phyloP scores from a whole-genome alignment of 2,888 invertebrate genomes.

The Thereva unica region DNA sequence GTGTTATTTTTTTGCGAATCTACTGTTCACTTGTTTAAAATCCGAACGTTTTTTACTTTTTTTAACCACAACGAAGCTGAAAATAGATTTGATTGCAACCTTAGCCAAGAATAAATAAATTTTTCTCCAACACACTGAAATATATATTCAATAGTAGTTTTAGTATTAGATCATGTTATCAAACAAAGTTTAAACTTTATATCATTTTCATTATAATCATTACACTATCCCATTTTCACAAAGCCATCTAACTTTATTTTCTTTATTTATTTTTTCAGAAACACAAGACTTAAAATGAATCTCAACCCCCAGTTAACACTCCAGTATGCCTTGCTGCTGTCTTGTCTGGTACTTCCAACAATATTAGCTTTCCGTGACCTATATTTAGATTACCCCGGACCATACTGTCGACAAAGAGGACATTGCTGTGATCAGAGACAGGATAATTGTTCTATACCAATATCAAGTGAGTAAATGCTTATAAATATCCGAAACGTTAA shows the following conservation, averaged over 20 bases:
- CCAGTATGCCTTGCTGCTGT: slow-evolving; percentile 24
- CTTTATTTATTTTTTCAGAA: slow-evolving; percentile 33
- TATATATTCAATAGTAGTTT: no score
- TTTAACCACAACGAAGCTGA: no score
- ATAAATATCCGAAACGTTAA: background rate
- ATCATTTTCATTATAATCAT: no score
- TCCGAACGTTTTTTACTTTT: no score
- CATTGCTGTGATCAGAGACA: slow-evolving; percentile 75
- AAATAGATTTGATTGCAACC: no score
- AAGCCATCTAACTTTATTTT: background rate
- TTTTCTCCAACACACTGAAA: no score
- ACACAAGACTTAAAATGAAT: slow-evolving; percentile 38
- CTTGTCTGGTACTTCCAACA: slow-evolving; percentile 26
- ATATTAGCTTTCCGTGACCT: slow-evolving; percentile 29
- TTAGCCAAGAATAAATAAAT: no score
- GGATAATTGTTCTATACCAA: slow-evolving; percentile 81
- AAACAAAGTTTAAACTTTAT: no score
- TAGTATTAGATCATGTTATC: no score
- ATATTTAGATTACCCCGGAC: slow-evolving; percentile 52
- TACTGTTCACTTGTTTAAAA: no score
- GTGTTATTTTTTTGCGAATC: no score
- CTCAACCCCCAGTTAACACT: slow-evolving; percentile 32
- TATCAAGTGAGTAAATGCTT: slow-evolving; percentile 64
- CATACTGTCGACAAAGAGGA: slow-evolving; percentile 53
- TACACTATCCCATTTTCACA: no score